Evolutionary conservation across 30 jellyfish, hydroid and myxozoan species (phyloP).

Genomic region (Nemopilema nomurai): DNA sequence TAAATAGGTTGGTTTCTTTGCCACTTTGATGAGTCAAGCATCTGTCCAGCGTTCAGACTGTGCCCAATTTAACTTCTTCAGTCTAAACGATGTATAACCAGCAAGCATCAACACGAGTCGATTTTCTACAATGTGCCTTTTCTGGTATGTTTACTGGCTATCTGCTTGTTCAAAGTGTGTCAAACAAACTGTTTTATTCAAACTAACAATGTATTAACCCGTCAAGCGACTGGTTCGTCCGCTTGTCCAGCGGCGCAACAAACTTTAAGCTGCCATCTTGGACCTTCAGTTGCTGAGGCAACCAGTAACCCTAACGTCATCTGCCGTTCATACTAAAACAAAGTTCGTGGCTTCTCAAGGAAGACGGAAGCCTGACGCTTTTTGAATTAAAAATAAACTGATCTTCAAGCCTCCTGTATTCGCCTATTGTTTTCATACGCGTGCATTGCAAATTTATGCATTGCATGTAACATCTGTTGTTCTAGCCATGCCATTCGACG

Average conservation of each 20-base stretch:
- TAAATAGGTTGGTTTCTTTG: no score
- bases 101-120: no score
- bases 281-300: conserved; percentile 37
- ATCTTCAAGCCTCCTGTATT: conserved; percentile 42
- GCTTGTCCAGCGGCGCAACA: not conserved
- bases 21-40: no score
- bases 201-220: not conserved
- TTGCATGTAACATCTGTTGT: conserved; percentile 31
- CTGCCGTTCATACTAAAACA: not conserved
- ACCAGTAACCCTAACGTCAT: not conserved
- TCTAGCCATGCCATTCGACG: conserved; percentile 25
- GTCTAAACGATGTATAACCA: no score
- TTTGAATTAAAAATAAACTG: conserved; percentile 12
- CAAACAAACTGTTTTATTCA: not conserved
- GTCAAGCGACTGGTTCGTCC: conserved; percentile 5
- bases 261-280: conserved; percentile 17
- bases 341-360: not conserved
- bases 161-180: not conserved
- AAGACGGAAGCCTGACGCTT: conserved; percentile 6
- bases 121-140: not conserved
- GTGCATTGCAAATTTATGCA: conserved; percentile 18
- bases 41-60: no score
- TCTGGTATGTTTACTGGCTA: not conserved
- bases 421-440: conserved; percentile 37
- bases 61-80: no score